Base-by-base conservation (phyloP, 2,888 invertebrate genomes). In the Harpalus rubripes region DNA sequence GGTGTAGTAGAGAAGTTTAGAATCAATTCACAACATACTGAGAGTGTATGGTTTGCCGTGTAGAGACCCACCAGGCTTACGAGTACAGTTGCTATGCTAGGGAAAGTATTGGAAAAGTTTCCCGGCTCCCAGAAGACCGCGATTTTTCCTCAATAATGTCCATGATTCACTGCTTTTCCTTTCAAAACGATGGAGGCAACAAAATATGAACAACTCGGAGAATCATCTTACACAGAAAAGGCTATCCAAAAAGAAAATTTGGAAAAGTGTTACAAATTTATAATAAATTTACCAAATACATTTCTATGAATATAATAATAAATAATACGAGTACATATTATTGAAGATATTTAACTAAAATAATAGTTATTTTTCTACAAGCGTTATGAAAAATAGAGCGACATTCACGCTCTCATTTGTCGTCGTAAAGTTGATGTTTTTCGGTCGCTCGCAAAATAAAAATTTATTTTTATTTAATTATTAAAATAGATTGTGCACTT, bases 31-130 rank as follows among this genome's bases (percentile, higher is more conserved):
- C 68, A 32, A 63, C 63, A 63, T 26, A 22, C 44, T 52, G 44
- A 52, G 44, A 52, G 44, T 52, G 44, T 52, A 52, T 52, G 44
- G 44, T 52, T 52, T 52, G 0, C 44, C 12, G 44, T 52, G 44
- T 52, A 12, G 44, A 12, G 44, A 52, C 44, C 44, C 44, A 52
- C 5, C 12, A 52, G 44, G 44, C 44, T 52, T 52, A 52, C 32
- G 32, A 32, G 32, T 32, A 32, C 44, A 52, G 10, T 52, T 52
- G 44, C 12, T 52, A 32, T 32, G 6, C 32, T 32, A 32, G 44
- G 44, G 44, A 52, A 52, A 52, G 44, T 52, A 68, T 68, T 68
- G 68, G 68, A 68, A 68, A 68, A 68, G n/a, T 68, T 68, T 68
- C 32, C 68, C 12, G 22, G 32, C 12, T 68, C 68, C 68, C 68